Evolutionary conservation across 2,888 invertebrate genomes (phyloP).

Genomic region (Trachelus iudaicus): DNA sequence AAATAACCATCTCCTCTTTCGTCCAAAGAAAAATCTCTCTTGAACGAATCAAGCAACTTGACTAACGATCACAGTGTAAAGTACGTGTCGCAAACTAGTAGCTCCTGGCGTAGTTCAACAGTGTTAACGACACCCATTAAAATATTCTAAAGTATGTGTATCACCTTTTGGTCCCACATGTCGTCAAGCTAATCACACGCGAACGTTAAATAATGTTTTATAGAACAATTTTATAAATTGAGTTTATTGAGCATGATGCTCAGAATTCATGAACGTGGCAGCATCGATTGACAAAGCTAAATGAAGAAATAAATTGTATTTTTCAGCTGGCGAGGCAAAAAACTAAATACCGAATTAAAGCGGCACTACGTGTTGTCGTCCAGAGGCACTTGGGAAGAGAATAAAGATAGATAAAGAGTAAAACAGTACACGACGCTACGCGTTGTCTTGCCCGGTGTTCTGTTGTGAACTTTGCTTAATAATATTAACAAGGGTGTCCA

Average conservation of each 20-base stretch:
- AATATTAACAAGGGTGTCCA: constrained; percentile 50
- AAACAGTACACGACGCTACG: neutral
- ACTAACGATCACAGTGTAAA: constrained; percentile 16
- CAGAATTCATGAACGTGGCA: neutral
- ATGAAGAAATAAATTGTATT: neutral
- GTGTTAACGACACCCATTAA: neutral
- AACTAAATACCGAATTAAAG: neutral
- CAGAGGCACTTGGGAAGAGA: neutral
- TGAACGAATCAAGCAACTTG: neutral
- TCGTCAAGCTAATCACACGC: neutral
- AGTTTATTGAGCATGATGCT: neutral
- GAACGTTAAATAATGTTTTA: neutral
- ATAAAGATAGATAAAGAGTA: neutral
- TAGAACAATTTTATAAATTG: neutral
- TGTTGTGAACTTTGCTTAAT: constrained; percentile 50
- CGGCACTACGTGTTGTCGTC: neutral
- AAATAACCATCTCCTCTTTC: neutral
- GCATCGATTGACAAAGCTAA: neutral
- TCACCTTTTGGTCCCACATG: neutral
- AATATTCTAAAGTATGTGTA: neutral
- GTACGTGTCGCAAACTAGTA: neutral
- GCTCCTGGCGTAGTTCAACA: neutral
- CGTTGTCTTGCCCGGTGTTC: constrained; percentile 21
- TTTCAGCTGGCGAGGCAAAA: no score
- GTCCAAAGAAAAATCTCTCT: neutral